Base-by-base conservation (phyloP, 1,140 invertebrate genomes). In the Notospermus geniculatus region DNA sequence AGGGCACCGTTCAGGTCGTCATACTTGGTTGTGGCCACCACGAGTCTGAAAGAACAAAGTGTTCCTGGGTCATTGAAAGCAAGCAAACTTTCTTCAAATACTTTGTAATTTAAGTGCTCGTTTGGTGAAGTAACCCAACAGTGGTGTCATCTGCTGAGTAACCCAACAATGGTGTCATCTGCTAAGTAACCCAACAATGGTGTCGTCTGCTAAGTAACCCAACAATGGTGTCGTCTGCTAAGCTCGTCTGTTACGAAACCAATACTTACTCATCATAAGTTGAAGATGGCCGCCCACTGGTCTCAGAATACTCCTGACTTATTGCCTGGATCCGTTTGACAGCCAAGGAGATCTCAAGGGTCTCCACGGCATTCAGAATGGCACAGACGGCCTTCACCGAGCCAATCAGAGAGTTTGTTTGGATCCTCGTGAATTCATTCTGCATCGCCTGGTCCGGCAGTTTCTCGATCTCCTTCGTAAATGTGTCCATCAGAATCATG, bases 381-480 rank as follows among this genome's bases (percentile, higher is more conserved):
- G 91, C 88, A 76, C 92, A 93, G 9, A 98, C 88, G 0, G 91
- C 92, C 82, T 97, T 97, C 0, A 96, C 90, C 0, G 92, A 89
- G 80, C 97, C 94, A 22, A 89, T 84, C 45, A 94, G 87, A 22
- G 87, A 82, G 65, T 85, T 84, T 2, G 85, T 83, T 70, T 88
- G 71, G 52, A 69, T 29, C 13, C 46, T 54, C 11, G 72, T 69
- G 25, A 56, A n/a, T 17, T 67, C 63, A 22, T 25, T 46, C 50
- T 75, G 64, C 17, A 74, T 62, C 15, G 76, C 73, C 60, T 71
- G 69, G 41, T 76, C 73, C 50, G 69, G 70, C 13, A 82, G 57
- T 63, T 73, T 76, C 57, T 80, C 76, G 22, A 80, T 70, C 69
- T 82, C 77, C 62, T 67, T 74, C 64, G 80, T 75, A 56, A 81